phyloP scores from a whole-genome alignment of 2,888 invertebrate genomes.

The Chloroclystis v-ata region DNA sequence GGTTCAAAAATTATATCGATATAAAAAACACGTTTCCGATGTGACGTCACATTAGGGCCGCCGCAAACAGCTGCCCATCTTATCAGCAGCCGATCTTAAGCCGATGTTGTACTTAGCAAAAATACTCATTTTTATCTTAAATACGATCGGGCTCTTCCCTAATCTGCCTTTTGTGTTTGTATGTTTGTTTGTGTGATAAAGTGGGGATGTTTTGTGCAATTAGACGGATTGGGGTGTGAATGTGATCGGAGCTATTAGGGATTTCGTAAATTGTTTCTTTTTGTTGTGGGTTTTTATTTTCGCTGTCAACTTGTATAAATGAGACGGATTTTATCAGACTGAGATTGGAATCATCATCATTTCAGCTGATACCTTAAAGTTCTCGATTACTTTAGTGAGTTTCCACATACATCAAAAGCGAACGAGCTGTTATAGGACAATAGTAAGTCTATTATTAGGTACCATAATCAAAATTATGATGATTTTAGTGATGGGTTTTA shows the following conservation, averaged over 20 bases:
- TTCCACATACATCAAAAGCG: no score
- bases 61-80: constrained; percentile 60
- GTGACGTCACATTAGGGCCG: constrained; percentile 52
- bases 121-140: constrained; percentile 74
- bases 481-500: no score
- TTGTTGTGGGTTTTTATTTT: constrained; percentile 24
- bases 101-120: constrained; percentile 68
- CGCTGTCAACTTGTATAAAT: constrained; percentile 14
- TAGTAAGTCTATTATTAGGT: no score
- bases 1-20: neutral
- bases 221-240: constrained; percentile 59
- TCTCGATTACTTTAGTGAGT: no score
- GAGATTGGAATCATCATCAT: no score
- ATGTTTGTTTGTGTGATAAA: constrained; percentile 63
- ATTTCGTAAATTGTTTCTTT: constrained; percentile 46
- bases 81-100: constrained; percentile 69
- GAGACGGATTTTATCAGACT: no score
- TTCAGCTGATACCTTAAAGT: no score
- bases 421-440: no score
- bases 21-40: constrained; percentile 27
- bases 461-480: no score
- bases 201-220: constrained; percentile 70
- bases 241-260: constrained; percentile 40
- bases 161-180: constrained; percentile 69
- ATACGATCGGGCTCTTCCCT: constrained; percentile 72